phyloP scores from a whole-genome alignment of 2,797 vertebrate species.

The Astyanax mexicanus region DNA sequence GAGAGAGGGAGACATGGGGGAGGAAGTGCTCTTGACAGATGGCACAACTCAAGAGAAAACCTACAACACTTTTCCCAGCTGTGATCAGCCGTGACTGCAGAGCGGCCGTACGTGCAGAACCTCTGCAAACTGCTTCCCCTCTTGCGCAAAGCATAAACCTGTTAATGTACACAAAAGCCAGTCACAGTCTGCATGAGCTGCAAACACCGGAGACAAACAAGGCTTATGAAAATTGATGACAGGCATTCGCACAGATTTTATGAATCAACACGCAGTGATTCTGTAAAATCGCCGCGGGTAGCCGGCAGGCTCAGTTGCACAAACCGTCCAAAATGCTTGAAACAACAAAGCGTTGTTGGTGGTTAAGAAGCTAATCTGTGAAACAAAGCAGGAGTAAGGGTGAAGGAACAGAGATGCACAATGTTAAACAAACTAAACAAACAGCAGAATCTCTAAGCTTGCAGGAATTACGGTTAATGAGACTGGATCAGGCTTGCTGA shows the following conservation, averaged over 20 bases:
- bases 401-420: constrained; percentile 28
- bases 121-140: not conserved
- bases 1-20: constrained; percentile 57
- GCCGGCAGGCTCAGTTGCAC: constrained; percentile 12
- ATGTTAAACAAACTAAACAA: constrained; percentile 20
- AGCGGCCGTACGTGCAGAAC: not conserved
- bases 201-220: constrained; percentile 35
- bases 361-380: constrained; percentile 27
- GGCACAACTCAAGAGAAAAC: not conserved
- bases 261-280: constrained; percentile 26
- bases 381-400: constrained; percentile 42
- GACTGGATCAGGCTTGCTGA: constrained; percentile 39
- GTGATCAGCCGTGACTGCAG: not conserved
- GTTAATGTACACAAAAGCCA: constrained; percentile 35
- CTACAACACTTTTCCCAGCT: not conserved
- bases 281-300: not conserved
- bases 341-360: constrained; percentile 35
- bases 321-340: constrained; percentile 27
- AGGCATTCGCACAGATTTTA: constrained; percentile 20
- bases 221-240: constrained; percentile 39
- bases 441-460: not conserved
- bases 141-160: not conserved
- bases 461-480: constrained; percentile 7
- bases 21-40: constrained; percentile 71
- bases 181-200: constrained; percentile 53